Percentiles rank a stretch among this genome's conserved stretches.
Evolutionary conservation across 1,140 invertebrate genomes (phyloP).

Genomic region (Reticulitermes speratus): DNA sequence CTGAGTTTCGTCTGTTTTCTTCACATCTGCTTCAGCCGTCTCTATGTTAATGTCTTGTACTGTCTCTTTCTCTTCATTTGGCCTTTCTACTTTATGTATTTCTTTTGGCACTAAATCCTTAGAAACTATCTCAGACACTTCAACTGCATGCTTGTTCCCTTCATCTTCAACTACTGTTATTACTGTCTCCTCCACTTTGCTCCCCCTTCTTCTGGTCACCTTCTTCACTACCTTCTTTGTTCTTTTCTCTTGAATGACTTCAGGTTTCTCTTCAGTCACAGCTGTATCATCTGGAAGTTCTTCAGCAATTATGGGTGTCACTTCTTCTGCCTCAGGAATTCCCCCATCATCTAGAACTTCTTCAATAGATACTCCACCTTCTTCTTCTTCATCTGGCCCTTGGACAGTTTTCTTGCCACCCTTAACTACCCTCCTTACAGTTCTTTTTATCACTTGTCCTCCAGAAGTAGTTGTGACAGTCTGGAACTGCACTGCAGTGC

Average conservation of each 20-base stretch:
- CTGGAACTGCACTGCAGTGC: neutral
- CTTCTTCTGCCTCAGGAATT: neutral
- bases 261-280: conserved; percentile 37
- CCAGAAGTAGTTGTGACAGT: neutral
- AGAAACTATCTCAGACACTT: conserved; percentile 31
- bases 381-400: conserved; percentile 21
- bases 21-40: conserved; percentile 20
- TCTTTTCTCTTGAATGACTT: conserved; percentile 33
- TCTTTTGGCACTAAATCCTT: conserved; percentile 18
- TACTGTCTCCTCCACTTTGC: conserved; percentile 37
- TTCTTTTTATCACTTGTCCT: neutral
- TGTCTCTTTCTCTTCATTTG: conserved; percentile 10
- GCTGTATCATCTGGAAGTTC: conserved; percentile 52
- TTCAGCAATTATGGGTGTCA: conserved; percentile 34
- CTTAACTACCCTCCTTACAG: conserved; percentile 31
- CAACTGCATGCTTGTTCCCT: neutral
- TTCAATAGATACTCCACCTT: conserved; percentile 21
- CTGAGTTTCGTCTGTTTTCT: conserved; percentile 19
- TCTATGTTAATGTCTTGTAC: neutral
- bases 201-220: conserved; percentile 41
- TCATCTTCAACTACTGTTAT: neutral
- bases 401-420: conserved; percentile 33
- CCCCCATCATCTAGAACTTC: conserved; percentile 20
- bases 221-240: conserved; percentile 9
- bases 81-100: conserved; percentile 17